Percentiles rank a stretch among this genome's conserved stretches.
Conservation (phyloP, 2,888 invertebrate species). For the Platycheirus rosarum region DNA sequence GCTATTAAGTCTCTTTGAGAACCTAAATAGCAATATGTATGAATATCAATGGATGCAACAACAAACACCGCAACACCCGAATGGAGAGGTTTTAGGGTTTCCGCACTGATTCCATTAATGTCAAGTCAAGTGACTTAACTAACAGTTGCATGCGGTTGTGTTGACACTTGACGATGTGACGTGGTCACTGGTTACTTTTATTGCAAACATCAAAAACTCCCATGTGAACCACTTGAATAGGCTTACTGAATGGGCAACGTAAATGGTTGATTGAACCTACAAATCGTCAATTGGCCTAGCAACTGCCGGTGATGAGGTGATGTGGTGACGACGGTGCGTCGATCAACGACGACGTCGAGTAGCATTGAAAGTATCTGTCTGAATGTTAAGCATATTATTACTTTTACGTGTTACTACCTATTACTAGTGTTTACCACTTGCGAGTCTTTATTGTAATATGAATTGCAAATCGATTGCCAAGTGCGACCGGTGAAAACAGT, state of each 20-base stretch:
- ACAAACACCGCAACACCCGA: neutral
- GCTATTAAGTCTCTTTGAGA: neutral
- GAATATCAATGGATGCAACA: neutral
- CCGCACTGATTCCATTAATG: conserved; percentile 12
- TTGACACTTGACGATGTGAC: conserved; percentile 31
- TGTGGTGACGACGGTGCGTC: neutral
- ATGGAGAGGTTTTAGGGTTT: conserved; percentile 9
- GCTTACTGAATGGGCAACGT: neutral
- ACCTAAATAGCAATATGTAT: neutral
- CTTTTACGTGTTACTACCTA: too few relatives aligned
- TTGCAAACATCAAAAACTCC: conserved; percentile 1
- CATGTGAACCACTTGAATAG: conserved; percentile 6
- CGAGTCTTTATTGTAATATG: conserved; percentile 12
- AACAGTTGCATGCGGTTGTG: conserved; percentile 9
- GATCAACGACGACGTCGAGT: too few relatives aligned
- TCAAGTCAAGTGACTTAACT: conserved; percentile 30
- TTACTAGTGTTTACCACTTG: neutral
- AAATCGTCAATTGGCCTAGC: too few relatives aligned
- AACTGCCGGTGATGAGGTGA: neutral
- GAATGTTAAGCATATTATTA: conserved; percentile 32
- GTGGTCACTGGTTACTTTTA: neutral
- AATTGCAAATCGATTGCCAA: conserved; percentile 51
- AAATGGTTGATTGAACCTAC: conserved; percentile 10
- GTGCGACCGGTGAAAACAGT: too few relatives aligned
- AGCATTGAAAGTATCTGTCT: too few relatives aligned